These are phyloP conservation scores for Megatriorchis doriae DNA, from an alignment of 2,113 vertebrate genomes.

Conservation along the genomic window DNA sequence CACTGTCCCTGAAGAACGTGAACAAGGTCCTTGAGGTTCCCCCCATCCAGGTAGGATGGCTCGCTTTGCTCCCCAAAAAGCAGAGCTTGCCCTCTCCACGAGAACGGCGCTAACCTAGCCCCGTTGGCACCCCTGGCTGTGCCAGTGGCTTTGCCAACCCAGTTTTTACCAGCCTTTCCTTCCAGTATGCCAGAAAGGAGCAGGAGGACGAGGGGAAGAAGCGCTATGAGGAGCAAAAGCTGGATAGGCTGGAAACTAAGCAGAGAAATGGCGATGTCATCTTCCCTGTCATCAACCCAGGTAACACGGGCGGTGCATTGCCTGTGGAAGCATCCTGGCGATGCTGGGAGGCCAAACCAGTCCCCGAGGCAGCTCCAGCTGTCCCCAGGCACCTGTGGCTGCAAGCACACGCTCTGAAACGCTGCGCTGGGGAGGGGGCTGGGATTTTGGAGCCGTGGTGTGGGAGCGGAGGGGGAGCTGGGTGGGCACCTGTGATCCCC, in stretches of 20 bases:
- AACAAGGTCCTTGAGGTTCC: constrained; percentile 90
- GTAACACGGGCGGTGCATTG: neutral
- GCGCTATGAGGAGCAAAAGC: constrained; percentile 90
- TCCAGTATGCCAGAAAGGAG: constrained; percentile 79
- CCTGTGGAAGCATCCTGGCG: accelerated
- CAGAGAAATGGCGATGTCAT: constrained; percentile 77
- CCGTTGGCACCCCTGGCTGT: accelerated
- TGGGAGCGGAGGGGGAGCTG: neutral
- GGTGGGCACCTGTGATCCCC: neutral
- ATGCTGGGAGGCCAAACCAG: neutral
- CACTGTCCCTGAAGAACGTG: constrained; percentile 86
- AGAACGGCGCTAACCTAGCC: neutral
- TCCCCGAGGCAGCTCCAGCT: neutral
- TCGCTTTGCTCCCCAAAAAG: neutral
- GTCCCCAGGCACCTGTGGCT: accelerated
- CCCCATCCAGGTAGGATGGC: constrained; percentile 82
- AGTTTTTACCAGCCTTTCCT: neutral
- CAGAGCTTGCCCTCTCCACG: accelerated
- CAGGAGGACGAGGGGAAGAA: constrained; percentile 86
- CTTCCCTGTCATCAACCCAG: constrained; percentile 76
- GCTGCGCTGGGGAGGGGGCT: accelerated
- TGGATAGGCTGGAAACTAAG: constrained; percentile 85
- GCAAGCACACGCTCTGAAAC: accelerated
- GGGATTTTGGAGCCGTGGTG: neutral
- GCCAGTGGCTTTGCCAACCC: neutral